Evolutionary conservation across 2,888 invertebrate genomes (phyloP).

Genomic region (Cataglyphis albicans): DNA sequence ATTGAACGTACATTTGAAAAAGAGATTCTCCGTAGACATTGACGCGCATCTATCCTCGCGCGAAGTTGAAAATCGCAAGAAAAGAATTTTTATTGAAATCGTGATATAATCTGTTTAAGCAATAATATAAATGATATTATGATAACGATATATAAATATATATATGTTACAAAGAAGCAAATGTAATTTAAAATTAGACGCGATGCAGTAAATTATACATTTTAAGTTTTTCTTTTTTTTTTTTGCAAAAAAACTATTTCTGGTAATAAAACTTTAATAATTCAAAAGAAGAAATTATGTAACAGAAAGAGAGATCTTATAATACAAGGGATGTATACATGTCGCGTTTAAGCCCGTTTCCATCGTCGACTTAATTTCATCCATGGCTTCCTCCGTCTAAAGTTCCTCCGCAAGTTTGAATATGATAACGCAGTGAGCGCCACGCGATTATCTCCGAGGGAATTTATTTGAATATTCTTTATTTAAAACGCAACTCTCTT

Average conservation of each 20-base stretch:
- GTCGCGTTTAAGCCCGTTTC: conserved; percentile 42
- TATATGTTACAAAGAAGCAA: not conserved
- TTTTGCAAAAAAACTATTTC: not conserved
- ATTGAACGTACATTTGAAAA: conserved; percentile 36
- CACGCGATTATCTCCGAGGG: conserved; percentile 37
- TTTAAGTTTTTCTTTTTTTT: conserved; percentile 12
- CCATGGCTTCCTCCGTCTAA: conserved; percentile 45
- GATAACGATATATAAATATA: not conserved
- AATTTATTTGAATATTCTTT: conserved; percentile 53
- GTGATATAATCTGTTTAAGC: not conserved
- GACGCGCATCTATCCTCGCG: conserved; percentile 15
- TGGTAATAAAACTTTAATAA: conserved; percentile 14
- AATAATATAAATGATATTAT: not conserved
- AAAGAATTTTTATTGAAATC: not conserved
- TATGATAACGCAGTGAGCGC: conserved; percentile 17
- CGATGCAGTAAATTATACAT: not conserved
- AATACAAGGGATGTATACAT: conserved; percentile 42
- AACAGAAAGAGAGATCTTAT: conserved; percentile 3
- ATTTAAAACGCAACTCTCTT: conserved; percentile 45
- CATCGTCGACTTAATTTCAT: conserved; percentile 50
- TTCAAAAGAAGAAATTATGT: conserved; percentile 32
- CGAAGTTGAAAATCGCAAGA: not conserved
- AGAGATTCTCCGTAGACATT: conserved; percentile 14
- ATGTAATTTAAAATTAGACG: not conserved
- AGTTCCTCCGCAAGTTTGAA: conserved; percentile 41